Conservation (phyloP, 2,888 invertebrate genomes). For the Phania funesta region DNA sequence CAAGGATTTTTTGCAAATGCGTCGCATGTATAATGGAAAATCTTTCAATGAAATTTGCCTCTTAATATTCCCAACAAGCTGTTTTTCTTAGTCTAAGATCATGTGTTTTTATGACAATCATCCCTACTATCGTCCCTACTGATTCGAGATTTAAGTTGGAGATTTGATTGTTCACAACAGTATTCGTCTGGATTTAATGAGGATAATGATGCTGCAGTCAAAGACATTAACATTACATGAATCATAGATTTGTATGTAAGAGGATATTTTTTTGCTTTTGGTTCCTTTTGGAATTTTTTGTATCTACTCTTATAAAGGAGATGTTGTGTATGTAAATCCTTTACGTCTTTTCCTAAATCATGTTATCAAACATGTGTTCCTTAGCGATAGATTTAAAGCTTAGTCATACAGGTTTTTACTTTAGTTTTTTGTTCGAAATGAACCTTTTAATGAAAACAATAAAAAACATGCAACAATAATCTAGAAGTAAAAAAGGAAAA, state of each 20-base stretch:
- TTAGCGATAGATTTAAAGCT: not conserved
- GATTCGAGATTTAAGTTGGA: not conserved
- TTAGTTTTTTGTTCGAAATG: constrained; percentile 1
- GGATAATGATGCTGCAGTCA: constrained; percentile 30
- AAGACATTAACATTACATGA: constrained; percentile 36
- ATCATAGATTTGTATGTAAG: not conserved
- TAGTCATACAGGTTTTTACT: constrained; percentile 31
- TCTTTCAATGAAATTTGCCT: no score
- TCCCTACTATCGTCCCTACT: not conserved
- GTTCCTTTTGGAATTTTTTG: not conserved
- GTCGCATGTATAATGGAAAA: not conserved
- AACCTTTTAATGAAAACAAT: constrained; percentile 7
- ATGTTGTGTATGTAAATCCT: not conserved
- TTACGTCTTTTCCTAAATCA: constrained; percentile 5
- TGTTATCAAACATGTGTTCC: not conserved
- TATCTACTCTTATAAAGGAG: constrained; percentile 6
- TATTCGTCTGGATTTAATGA: not conserved
- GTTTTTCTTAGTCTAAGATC: no score
- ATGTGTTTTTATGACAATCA: constrained; percentile 7
- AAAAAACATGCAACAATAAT: not conserved
- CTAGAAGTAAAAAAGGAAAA: not conserved
- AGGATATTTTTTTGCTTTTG: not conserved
- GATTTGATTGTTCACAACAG: not conserved
- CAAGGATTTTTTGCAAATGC: constrained; percentile 5
- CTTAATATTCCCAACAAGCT: not conserved